Conservation (phyloP, 2,797 vertebrate species). For the Falco naumanni region DNA sequence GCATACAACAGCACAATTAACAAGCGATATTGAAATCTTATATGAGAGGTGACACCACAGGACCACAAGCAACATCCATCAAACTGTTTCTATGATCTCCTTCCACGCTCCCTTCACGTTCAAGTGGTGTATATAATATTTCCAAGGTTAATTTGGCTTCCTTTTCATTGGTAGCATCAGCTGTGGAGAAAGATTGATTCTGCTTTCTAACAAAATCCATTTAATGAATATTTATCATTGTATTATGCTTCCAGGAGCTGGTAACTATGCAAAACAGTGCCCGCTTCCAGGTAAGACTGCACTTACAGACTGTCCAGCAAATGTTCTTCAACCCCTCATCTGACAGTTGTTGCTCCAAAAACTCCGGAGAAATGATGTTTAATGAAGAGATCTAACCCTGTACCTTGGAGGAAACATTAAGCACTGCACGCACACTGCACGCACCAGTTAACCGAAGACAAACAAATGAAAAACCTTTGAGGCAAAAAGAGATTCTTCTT, state of each 20-base stretch:
- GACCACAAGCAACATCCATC: constrained; percentile 6
- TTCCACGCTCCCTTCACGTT: not conserved
- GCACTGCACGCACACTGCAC: not conserved
- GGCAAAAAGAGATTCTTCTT: not conserved
- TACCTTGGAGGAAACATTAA: not conserved
- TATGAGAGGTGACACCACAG: not conserved
- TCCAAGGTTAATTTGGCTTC: not conserved
- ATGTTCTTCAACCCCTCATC: not conserved
- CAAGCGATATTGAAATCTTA: not conserved
- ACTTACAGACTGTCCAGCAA: not conserved
- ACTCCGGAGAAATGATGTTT: not conserved
- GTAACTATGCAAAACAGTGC: not conserved
- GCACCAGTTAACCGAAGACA: not conserved
- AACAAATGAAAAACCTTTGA: not conserved
- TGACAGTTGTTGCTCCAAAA: not conserved
- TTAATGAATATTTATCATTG: not conserved
- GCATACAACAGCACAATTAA: not conserved
- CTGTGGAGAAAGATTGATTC: not conserved
- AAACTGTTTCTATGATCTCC: not conserved
- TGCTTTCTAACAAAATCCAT: constrained; percentile 19
- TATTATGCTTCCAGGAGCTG: not conserved
- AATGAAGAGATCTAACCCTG: not conserved
- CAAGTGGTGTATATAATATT: not conserved
- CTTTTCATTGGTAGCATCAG: not conserved
- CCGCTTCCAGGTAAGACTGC: not conserved